Conservation (phyloP, 2,797 vertebrate genomes). For the Helostoma temminkii region DNA sequence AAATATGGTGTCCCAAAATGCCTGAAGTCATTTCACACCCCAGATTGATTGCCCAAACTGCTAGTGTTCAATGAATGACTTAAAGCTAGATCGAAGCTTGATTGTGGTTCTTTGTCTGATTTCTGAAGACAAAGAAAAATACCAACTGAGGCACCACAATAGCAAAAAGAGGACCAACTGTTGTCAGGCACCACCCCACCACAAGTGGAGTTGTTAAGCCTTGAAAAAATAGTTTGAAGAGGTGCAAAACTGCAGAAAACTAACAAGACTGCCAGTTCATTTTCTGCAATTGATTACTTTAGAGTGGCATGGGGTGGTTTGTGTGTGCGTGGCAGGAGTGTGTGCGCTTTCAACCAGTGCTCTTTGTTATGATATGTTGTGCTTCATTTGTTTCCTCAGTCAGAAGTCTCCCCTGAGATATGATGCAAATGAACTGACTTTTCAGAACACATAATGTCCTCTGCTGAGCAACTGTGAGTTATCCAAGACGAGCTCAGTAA, state of each 20-base stretch:
- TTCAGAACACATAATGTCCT: conserved; percentile 39
- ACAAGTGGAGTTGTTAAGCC: conserved; percentile 32
- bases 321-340: background rate
- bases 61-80: conserved; percentile 35
- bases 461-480: conserved; percentile 21
- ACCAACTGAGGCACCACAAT: conserved; percentile 18
- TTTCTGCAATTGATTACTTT: conserved; percentile 32
- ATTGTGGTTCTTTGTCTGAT: conserved; percentile 62
- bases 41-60: conserved; percentile 35
- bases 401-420: conserved; percentile 17
- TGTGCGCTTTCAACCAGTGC: conserved; percentile 7
- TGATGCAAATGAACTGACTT: conserved; percentile 43
- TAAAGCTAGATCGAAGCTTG: conserved; percentile 39
- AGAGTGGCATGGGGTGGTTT: conserved; percentile 22
- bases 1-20: conserved; percentile 3
- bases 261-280: conserved; percentile 12
- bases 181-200: conserved; percentile 26
- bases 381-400: conserved; percentile 28
- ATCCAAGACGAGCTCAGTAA: background rate
- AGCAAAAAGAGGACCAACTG: conserved; percentile 8
- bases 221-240: conserved; percentile 17
- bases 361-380: conserved; percentile 25
- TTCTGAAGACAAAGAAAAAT: conserved; percentile 58
- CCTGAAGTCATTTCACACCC: conserved; percentile 11
- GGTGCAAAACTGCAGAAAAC: conserved; percentile 26